phyloP scores from a whole-genome alignment of 2,113 vertebrate genomes.

The Rhineura floridana region DNA sequence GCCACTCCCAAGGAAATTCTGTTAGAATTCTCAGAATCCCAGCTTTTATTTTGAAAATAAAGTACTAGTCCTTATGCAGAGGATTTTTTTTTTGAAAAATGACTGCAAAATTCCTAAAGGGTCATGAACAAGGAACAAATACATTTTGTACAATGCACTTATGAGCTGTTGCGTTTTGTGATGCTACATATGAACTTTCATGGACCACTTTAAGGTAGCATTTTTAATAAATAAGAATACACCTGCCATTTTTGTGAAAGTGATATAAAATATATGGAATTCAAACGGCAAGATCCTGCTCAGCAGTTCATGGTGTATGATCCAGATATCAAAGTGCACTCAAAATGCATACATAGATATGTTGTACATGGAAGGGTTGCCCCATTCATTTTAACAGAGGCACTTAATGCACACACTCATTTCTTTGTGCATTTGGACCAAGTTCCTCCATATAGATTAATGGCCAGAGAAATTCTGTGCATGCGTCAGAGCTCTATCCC shows the following conservation, averaged over 20 bases:
- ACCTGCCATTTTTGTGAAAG: neutral
- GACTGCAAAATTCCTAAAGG: neutral
- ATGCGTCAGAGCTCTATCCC: too few relatives aligned
- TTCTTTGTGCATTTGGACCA: too few relatives aligned
- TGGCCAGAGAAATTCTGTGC: too few relatives aligned
- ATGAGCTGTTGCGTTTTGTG: neutral
- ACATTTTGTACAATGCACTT: neutral
- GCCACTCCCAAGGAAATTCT: neutral
- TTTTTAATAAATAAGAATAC: neutral
- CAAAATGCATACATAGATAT: too few relatives aligned
- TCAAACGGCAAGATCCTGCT: neutral
- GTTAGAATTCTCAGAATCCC: neutral
- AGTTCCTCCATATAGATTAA: too few relatives aligned
- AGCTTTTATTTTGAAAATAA: neutral
- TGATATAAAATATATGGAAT: neutral
- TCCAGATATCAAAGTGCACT: neutral
- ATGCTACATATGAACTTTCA: neutral
- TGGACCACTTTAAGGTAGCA: neutral
- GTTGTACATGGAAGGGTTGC: too few relatives aligned
- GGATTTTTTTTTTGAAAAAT: neutral
- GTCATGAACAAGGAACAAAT: neutral
- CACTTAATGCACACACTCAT: too few relatives aligned
- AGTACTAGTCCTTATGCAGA: neutral
- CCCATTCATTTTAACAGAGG: too few relatives aligned
- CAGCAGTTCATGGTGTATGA: neutral